Percentiles rank a stretch among this genome's conserved stretches.
Conservation (phyloP, 2,797 vertebrate species). For the Epinephelus coioides region DNA sequence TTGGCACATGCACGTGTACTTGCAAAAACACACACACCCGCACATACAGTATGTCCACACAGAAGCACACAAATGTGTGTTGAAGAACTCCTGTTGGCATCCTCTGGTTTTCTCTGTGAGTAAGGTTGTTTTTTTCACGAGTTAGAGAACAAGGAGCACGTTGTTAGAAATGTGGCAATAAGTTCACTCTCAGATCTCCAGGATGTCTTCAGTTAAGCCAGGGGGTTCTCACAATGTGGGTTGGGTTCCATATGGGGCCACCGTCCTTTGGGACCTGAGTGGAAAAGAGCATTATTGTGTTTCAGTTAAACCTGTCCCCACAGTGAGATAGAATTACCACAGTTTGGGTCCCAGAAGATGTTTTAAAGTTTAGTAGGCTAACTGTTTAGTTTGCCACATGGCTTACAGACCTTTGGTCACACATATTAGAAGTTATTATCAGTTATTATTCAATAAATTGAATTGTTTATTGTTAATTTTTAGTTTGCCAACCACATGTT, state of each 20-base stretch:
- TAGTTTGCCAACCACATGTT: neutral
- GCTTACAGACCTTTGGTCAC: neutral
- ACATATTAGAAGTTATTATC: neutral
- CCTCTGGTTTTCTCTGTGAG: conserved; percentile 27
- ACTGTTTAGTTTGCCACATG: conserved; percentile 1
- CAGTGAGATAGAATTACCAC: conserved; percentile 1
- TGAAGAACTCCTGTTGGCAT: conserved; percentile 47
- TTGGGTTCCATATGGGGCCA: conserved; percentile 5
- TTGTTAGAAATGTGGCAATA: conserved; percentile 49
- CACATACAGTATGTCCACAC: conserved; percentile 22
- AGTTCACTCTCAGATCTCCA: conserved; percentile 47
- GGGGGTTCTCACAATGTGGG: conserved; percentile 24
- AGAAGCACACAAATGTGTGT: conserved; percentile 13
- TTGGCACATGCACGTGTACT: neutral
- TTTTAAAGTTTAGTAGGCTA: neutral
- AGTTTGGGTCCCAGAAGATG: neutral
- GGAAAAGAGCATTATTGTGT: conserved; percentile 39
- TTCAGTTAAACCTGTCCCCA: neutral
- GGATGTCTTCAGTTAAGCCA: conserved; percentile 60
- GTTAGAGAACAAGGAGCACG: conserved; percentile 51
- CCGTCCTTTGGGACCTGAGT: conserved; percentile 18
- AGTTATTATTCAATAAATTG: neutral
- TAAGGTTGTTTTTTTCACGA: conserved; percentile 28
- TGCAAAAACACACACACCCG: conserved; percentile 18
- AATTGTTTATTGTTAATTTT: neutral